A percentile compares a stretch with the other conserved stretches of the same genome.
phyloP scores from a whole-genome alignment of 2,888 invertebrate genomes.

The Diabrotica balteata region DNA sequence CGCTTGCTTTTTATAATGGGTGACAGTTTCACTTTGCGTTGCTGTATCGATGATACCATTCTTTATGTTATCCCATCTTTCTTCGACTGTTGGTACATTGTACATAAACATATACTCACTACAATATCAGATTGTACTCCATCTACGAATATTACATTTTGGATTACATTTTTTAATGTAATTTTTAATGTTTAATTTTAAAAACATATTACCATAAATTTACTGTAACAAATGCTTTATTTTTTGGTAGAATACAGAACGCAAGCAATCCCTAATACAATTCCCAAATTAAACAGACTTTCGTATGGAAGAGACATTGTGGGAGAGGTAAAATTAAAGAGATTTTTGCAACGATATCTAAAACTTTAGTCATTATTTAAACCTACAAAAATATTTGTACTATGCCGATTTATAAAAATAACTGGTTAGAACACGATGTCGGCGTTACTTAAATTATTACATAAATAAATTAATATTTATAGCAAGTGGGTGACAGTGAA shows the following conservation, averaged over 20 bases:
- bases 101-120: no score
- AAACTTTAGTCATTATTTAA: constrained; percentile 5
- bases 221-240: neutral
- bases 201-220: no score
- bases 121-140: no score
- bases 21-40: no score
- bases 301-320: neutral
- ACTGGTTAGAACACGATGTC: constrained; percentile 18
- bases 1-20: no score
- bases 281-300: neutral
- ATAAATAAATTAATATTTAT: neutral
- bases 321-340: neutral
- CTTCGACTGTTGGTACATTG: no score
- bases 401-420: constrained; percentile 25
- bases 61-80: no score
- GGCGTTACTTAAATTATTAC: constrained; percentile 19
- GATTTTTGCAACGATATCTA: neutral
- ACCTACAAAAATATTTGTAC: constrained; percentile 34
- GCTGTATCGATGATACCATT: no score
- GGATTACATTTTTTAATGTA: no score
- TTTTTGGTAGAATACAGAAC: constrained; percentile 1
- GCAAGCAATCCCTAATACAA: neutral
- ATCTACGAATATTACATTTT: no score
- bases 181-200: no score
- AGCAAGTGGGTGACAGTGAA: no score